These are phyloP conservation scores for Orientallactaga bullata DNA, from an alignment of 2,113 vertebrate genomes.

Conservation along the genomic window DNA sequence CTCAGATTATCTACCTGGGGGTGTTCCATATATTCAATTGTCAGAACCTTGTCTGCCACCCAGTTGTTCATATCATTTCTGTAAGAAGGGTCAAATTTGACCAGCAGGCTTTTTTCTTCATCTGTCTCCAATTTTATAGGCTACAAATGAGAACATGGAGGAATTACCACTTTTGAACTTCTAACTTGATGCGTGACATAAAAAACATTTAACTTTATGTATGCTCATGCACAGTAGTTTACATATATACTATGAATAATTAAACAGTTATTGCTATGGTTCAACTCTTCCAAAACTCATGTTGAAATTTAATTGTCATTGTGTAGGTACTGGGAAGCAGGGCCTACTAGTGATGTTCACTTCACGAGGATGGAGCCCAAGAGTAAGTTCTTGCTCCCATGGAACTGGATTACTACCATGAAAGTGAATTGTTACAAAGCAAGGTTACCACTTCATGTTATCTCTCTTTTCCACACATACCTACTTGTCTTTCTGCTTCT, in stretches of 20 bases:
- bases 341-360: too few relatives aligned
- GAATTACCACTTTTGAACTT: constrained; percentile 27
- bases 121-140: constrained; percentile 84
- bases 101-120: constrained; percentile 84
- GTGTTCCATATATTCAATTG: constrained; percentile 88
- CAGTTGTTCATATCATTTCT: constrained; percentile 80
- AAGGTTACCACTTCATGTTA: not conserved
- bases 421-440: not conserved
- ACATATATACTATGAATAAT: not conserved
- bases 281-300: not conserved
- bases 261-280: not conserved
- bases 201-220: not conserved
- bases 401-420: not conserved
- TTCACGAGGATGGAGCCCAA: not conserved
- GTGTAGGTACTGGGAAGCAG: not conserved
- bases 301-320: not conserved
- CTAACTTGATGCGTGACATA: not conserved
- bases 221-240: not conserved
- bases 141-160: constrained; percentile 82
- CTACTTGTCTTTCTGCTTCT: not conserved
- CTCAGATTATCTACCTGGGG: constrained; percentile 87
- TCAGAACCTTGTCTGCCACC: constrained; percentile 86
- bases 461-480: not conserved
- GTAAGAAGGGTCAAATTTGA: constrained; percentile 90
- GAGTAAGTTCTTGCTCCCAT: not conserved